Conservation (phyloP, 2,797 vertebrate species). For the Sphenopsis melanotis region DNA sequence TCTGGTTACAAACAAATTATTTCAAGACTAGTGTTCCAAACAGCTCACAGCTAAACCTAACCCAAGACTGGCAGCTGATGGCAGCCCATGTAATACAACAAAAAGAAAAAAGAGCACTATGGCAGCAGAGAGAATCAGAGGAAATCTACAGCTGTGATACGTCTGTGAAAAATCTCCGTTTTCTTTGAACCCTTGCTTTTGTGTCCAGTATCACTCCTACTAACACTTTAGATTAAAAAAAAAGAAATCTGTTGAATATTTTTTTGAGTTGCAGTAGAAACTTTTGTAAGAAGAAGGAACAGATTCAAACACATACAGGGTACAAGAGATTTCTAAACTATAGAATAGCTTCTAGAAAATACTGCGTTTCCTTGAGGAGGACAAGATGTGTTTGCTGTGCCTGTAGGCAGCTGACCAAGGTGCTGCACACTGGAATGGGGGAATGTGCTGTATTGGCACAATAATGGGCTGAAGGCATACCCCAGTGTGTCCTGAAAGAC, state of each 20-base stretch:
- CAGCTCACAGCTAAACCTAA: constrained; percentile 1
- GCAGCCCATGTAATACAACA: neutral
- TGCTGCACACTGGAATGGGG: neutral
- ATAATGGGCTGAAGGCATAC: neutral
- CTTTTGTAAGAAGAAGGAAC: neutral
- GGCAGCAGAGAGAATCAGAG: neutral
- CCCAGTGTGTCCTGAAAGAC: neutral
- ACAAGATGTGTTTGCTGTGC: neutral
- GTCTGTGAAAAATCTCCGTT: neutral
- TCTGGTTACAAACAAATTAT: neutral
- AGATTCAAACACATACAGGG: neutral
- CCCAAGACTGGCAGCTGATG: neutral
- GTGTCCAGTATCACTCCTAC: neutral
- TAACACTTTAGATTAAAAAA: neutral
- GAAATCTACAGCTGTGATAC: neutral
- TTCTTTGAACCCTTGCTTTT: neutral
- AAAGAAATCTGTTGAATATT: neutral
- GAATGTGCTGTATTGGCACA: neutral
- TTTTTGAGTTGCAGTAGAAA: neutral
- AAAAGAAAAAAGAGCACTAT: constrained; percentile 1
- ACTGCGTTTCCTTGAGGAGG: neutral
- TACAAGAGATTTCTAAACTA: neutral
- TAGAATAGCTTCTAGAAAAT: neutral
- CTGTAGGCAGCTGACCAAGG: neutral
- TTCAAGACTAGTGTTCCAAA: constrained; percentile 14